Base-by-base conservation (phyloP, 1,140 invertebrate genomes). In the Cotesia chilonis region DNA sequence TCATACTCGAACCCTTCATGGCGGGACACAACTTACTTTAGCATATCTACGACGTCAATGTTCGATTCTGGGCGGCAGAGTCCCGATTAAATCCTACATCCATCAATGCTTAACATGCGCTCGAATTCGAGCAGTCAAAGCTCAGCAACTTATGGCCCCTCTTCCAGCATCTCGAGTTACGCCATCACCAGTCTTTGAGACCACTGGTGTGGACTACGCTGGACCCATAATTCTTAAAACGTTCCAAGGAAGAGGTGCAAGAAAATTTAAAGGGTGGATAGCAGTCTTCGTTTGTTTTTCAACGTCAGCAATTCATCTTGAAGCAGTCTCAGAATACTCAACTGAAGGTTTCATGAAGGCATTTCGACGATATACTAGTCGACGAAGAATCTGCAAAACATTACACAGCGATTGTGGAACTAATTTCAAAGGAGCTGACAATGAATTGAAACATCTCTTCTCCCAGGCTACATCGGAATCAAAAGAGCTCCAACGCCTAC, bases 121-220 rank as follows among this genome's bases (percentile, higher is more conserved):
- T 14, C 14, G 14, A 14, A 14, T 14, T 14, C 14, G 14, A 14
- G 14, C 9, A 14, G 12, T 61, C 10, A 28, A n/a, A 35, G 54
- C 71, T n/a, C 74, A 79, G 12, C 78, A 79, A 57, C 28, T 81
- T 4, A 85, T 85, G 83, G 81, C 74, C 2, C 38, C 83, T 12
- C 66, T 84, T n/a, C 82, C 80, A n/a, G 6, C 55, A n/a, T 61
- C 72, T 59, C 55, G 80, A 64, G 74, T 81, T 7, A 75, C 59
- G 10, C 71, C 74, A 10, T 35, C 59, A 59, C 68, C 77, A 54
- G 70, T 76, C 2, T 83, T 82, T 66, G 14, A 68, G 7, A 70
- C 73, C 55, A 65, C 73, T 57, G 82, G 81, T 5, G 59, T 82
- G 2, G 80, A 84, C 72, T 81, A 75, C 63, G 76, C 75, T 28